Evolutionary conservation across 2,888 invertebrate species (phyloP), one percentile per base, ranked within the genome.

Genomic region (Lasioglossum calceatum): DNA sequence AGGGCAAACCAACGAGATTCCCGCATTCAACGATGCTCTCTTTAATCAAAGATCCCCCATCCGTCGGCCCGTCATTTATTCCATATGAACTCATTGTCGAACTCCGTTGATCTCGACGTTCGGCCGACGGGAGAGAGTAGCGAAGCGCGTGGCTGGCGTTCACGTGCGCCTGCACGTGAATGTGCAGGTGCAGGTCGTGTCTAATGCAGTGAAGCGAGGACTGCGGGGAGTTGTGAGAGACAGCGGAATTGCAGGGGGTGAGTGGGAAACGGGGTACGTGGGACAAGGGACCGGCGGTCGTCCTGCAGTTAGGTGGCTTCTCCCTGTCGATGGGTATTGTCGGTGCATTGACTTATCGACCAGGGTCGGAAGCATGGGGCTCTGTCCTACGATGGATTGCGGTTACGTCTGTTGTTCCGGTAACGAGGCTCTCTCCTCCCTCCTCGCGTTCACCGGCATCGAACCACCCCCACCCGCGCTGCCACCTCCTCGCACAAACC

Each of bases 261-360:
- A 70, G 70, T 8, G 78, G 67, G 75, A 74, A 81, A 70, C 67
- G 64, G 82, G 80, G 76, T 84, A 58, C 75, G 75, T 44, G 87
- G 81, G 54, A 79, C 77, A 77, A 75, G 80, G 83, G 82, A 64
- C 70, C 85, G 87, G 72, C 79, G 87, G 87, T 79, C 80, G 79
- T 81, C 88, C 90, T 84, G 87, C 87, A 90, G 87, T 84, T 88
- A 82, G 88, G 83, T 87, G 88, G 90, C 79, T 86, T 86, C 88
- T 89, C 91, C 88, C 91, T 91, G 92, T 91, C 93, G 92, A 91
- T 89, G 87, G 83, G 91, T 85, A 91, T 92, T 92, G 92, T 93
- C 89, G 87, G 89, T 86, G 89, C 93, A 93, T 93, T 92, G 93
- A 93, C 90, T 91, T 91, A 91, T 91, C 91, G 90, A 91, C 88